Conservation (phyloP, 2,888 invertebrate genomes). For the Periphyllus acericola region DNA sequence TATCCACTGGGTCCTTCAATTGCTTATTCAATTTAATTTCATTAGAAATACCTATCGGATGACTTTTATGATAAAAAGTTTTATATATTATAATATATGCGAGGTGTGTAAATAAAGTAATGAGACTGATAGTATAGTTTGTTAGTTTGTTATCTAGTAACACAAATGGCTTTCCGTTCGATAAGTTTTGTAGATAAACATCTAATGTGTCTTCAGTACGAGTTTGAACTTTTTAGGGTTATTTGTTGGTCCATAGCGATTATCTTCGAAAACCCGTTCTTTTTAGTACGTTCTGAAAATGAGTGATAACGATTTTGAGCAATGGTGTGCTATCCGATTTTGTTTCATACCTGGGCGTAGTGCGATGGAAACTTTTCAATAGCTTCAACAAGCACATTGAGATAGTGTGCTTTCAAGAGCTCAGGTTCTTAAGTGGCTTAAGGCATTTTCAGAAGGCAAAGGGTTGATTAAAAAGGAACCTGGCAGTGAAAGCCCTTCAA, state of each 20-base stretch:
- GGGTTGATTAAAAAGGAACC: neutral
- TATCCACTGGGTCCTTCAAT: too few species aligned
- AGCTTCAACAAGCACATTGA: neutral
- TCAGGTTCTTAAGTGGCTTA: neutral
- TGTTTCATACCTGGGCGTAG: neutral
- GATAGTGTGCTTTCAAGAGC: neutral
- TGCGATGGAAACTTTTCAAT: constrained; percentile 4
- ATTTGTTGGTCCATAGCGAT: neutral
- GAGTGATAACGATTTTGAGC: neutral
- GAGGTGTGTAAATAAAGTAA: constrained; percentile 7
- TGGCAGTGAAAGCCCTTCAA: too few species aligned
- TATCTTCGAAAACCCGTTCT: neutral
- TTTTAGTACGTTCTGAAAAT: neutral
- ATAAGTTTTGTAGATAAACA: neutral
- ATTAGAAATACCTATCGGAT: too few species aligned
- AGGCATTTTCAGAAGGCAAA: neutral
- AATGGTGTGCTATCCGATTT: neutral
- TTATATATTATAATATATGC: too few species aligned
- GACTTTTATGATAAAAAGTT: too few species aligned
- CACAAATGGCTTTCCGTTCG: neutral
- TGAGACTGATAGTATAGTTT: neutral
- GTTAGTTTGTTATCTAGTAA: neutral
- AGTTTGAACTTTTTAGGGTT: neutral
- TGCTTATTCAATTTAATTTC: too few species aligned
- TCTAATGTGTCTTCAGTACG: neutral